Percentiles rank a stretch among this genome's conserved stretches.
These are phyloP conservation scores for Pseudopleuronectes americanus DNA, from an alignment of 2,797 vertebrate species.

Conservation along the genomic window DNA sequence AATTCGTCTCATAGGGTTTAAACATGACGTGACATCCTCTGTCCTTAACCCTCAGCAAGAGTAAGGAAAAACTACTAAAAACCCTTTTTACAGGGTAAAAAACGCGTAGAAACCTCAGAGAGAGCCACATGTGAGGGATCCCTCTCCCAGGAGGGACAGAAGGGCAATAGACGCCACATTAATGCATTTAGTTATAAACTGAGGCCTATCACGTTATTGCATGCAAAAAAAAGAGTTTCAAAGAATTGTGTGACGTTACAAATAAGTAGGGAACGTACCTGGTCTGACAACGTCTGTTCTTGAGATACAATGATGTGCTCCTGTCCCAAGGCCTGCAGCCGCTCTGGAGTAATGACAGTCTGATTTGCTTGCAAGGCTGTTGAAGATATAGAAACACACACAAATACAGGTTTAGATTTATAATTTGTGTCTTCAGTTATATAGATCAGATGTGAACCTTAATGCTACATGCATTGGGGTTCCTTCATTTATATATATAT, in stretches of 20 bases:
- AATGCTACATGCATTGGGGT: background rate
- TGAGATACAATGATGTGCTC: slow-evolving; percentile 96
- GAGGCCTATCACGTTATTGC: background rate
- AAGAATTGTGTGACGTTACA: background rate
- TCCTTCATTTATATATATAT: slow-evolving; percentile 56
- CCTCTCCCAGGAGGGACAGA: no score
- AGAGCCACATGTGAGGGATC: no score
- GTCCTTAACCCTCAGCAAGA: no score
- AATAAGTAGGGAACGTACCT: slow-evolving; percentile 77
- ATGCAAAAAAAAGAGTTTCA: background rate
- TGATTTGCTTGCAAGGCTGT: slow-evolving; percentile 89
- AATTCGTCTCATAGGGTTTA: no score
- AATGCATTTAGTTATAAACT: slow-evolving; percentile 1
- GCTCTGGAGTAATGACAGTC: slow-evolving; percentile 87
- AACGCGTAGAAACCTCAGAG: no score
- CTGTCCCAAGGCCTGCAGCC: slow-evolving; percentile 89
- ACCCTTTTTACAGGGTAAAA: no score
- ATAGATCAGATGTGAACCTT: no score
- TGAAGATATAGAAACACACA: slow-evolving; percentile 20
- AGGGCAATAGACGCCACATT: no score
- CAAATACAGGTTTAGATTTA: background rate
- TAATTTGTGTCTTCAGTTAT: background rate
- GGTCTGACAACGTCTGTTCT: slow-evolving; percentile 88
- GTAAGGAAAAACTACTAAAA: no score
- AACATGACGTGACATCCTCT: no score